Conservation (phyloP, 2,797 vertebrate species). For the Glossophaga mutica region DNA sequence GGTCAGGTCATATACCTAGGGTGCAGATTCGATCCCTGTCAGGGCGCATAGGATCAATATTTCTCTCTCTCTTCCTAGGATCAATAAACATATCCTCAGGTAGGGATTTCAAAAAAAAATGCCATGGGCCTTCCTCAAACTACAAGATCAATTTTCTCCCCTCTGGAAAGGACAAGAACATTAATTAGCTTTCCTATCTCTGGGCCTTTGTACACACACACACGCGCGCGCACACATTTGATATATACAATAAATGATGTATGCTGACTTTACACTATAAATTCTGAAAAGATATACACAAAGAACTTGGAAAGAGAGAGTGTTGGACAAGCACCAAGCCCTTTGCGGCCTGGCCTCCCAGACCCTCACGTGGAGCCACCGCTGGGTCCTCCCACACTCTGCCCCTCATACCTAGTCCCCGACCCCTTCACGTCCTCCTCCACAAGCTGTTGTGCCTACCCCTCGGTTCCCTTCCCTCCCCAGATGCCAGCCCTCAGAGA, state of each 20-base stretch:
- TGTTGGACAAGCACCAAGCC: background rate
- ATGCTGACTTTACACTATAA: background rate
- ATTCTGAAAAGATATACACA: background rate
- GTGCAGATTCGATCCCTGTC: no score
- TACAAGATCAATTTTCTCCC: background rate
- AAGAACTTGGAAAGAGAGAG: background rate
- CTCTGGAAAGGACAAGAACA: background rate
- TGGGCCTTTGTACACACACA: background rate
- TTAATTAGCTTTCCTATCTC: background rate
- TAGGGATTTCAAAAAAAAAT: background rate
- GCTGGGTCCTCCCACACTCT: background rate
- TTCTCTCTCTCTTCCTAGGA: background rate
- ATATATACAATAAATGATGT: background rate
- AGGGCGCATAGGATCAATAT: background rate
- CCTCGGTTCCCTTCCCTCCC: background rate
- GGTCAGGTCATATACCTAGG: background rate
- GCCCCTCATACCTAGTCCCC: background rate
- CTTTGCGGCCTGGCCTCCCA: background rate
- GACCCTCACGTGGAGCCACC: background rate
- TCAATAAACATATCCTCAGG: background rate
- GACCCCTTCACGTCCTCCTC: background rate
- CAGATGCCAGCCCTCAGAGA: background rate
- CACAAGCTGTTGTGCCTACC: background rate
- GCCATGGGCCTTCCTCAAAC: background rate
- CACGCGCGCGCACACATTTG: background rate